Base-by-base conservation (phyloP, 92 coral and sea anemone species). In the Umimayanthus chanpuru region DNA sequence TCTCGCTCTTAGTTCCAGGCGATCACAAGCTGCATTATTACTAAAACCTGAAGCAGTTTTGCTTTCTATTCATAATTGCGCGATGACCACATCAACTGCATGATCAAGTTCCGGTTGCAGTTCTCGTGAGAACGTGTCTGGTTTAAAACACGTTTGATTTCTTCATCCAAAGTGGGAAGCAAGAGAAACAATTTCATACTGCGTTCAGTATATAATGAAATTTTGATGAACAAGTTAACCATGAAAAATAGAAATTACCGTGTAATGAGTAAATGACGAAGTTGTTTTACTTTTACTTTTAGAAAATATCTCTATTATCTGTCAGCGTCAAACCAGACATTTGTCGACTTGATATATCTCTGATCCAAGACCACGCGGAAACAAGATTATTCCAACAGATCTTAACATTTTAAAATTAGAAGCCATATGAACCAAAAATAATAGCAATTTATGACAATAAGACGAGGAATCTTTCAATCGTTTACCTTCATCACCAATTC, bases 401-500 rank as follows among this genome's bases (percentile, higher is more conserved):
- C 16, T 43, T 39, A 38, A 29, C 14, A 5, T 39, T 20, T 0
- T 40, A 39, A 0, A 15, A 70, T 6, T 44, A 44, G 9, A 6
- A 66, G n/a, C 38, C 21, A 14, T 40, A 1, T 75, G 6, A 43
- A 4, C 12, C 38, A 9, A 55, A 82, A 47, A 82, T 20, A 6
- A 64, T 20, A 50, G 77, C 18, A 16, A 70, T 5, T 25, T 83
- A 39, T 10, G 40, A 68, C 15, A 72, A 23, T 6, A 70, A 44
- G 39, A 8, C 41, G 41, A 21, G 30, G 12, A 18, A n/a, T 40
- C 11, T 0, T 75, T 66, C 23, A 25, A 20, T 23, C 1, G 41
- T 4, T 25, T 68, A 83, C 87, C 87, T 83, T 83, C 87, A 83
- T 83, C 20, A 70, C 78, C 87, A 83, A 29, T 70, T 83, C 87